Evolutionary conservation across 2,888 invertebrate species (phyloP).

Genomic region (Brenthis hecate): DNA sequence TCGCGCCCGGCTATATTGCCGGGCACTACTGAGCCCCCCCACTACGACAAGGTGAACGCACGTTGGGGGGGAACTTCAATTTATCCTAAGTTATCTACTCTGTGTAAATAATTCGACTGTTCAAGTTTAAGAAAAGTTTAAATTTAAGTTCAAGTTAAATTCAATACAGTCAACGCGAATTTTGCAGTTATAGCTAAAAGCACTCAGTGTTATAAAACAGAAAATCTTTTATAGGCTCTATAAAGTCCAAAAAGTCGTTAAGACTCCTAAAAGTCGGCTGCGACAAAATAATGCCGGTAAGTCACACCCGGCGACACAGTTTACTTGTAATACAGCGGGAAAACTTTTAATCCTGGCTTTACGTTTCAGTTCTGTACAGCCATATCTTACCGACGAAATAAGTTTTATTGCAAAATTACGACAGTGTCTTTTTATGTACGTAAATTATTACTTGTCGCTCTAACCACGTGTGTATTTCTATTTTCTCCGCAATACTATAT

Average conservation of each 20-base stretch:
- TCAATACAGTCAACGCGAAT: background rate
- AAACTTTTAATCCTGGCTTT: constrained; percentile 18
- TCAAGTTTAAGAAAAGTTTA: too few relatives aligned
- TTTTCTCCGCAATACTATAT: too few relatives aligned
- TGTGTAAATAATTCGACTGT: too few relatives aligned
- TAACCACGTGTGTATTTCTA: too few relatives aligned
- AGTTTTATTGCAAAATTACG: background rate
- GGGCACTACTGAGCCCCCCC: too few relatives aligned
- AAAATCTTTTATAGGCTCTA: constrained; percentile 17
- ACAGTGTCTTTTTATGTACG: background rate
- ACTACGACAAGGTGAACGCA: too few relatives aligned
- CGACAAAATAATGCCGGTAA: constrained; percentile 23
- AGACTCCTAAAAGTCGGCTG: constrained; percentile 27
- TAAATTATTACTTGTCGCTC: too few relatives aligned
- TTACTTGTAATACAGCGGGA: constrained; percentile 13
- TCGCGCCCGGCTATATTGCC: too few relatives aligned
- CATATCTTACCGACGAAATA: constrained; percentile 6
- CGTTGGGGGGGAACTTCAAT: too few relatives aligned
- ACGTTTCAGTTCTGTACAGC: constrained; percentile 20
- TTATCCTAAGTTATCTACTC: too few relatives aligned
- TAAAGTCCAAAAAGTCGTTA: constrained; percentile 26
- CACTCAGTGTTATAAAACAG: constrained; percentile 14
- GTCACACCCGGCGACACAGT: constrained; percentile 25
- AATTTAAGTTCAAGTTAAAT: background rate
- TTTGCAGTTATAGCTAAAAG: constrained; percentile 18